phyloP scores from a whole-genome alignment of 2,888 invertebrate genomes.

The Chloroclystis v-ata region DNA sequence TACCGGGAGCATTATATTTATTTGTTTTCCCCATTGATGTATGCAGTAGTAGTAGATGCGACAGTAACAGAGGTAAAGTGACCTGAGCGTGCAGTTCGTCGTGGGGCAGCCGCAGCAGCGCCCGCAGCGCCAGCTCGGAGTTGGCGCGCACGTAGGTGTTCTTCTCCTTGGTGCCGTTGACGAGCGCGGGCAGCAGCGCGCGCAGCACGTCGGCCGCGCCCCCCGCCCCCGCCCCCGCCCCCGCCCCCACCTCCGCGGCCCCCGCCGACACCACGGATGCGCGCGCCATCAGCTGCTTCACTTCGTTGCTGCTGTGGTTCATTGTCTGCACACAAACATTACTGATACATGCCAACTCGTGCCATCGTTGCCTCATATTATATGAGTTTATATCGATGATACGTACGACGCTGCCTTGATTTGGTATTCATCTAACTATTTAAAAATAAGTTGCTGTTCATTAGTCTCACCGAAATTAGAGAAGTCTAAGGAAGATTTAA shows the following conservation, averaged over 20 bases:
- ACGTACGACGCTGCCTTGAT: too few species aligned
- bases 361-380: too few species aligned
- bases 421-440: too few species aligned
- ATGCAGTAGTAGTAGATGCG: too few species aligned
- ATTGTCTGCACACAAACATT: constrained; percentile 80
- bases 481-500: too few species aligned
- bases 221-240: constrained; percentile 69
- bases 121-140: constrained; percentile 94
- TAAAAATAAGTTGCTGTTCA: too few species aligned
- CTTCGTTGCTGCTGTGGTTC: constrained; percentile 96
- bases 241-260: constrained; percentile 82
- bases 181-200: constrained; percentile 91
- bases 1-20: too few species aligned
- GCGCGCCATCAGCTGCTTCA: constrained; percentile 93
- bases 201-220: constrained; percentile 81
- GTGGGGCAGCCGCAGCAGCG: constrained; percentile 87
- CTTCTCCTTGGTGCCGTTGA: constrained; percentile 99
- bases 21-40: too few species aligned
- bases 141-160: constrained; percentile 96
- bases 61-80: too few species aligned
- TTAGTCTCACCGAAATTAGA: too few species aligned
- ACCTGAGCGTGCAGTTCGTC: constrained; percentile 86
- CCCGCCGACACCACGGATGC: constrained; percentile 87
- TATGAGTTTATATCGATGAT: too few species aligned
- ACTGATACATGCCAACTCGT: too few species aligned